Conservation (phyloP, 2,797 vertebrate genomes). For the Melanotaenia trifasciata region DNA sequence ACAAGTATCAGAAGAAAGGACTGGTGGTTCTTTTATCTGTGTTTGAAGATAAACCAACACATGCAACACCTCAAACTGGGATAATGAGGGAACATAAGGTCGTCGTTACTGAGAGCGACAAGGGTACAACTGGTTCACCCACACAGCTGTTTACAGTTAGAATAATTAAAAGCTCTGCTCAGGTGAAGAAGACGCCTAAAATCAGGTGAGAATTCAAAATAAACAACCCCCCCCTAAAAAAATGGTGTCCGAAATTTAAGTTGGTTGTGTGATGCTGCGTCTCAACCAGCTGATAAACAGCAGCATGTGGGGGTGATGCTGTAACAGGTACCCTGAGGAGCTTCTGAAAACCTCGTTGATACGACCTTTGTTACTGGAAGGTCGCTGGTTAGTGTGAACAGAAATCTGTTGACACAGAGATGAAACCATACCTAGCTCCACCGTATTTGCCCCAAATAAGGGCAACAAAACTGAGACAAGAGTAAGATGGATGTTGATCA, state of each 20-base stretch:
- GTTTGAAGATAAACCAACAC: too few relatives aligned
- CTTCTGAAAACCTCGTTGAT: too few relatives aligned
- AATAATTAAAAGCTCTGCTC: background rate
- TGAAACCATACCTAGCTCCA: too few relatives aligned
- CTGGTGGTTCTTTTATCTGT: too few relatives aligned
- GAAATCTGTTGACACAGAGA: too few relatives aligned
- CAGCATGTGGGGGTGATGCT: background rate
- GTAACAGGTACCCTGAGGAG: background rate
- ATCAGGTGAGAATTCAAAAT: background rate
- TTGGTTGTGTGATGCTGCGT: background rate
- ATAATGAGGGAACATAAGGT: too few relatives aligned
- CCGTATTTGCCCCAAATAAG: background rate
- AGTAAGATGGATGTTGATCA: background rate
- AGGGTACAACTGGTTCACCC: background rate
- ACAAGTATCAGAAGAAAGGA: too few relatives aligned
- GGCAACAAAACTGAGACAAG: background rate
- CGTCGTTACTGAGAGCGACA: too few relatives aligned
- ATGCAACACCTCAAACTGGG: too few relatives aligned
- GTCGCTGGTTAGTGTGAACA: too few relatives aligned
- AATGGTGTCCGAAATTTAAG: background rate
- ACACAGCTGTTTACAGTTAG: too few relatives aligned
- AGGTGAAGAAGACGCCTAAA: background rate
- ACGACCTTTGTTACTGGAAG: too few relatives aligned
- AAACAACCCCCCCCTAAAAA: background rate
- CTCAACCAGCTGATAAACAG: background rate